phyloP scores from a whole-genome alignment of 2,888 invertebrate species.

The Nomada ruficornis region DNA sequence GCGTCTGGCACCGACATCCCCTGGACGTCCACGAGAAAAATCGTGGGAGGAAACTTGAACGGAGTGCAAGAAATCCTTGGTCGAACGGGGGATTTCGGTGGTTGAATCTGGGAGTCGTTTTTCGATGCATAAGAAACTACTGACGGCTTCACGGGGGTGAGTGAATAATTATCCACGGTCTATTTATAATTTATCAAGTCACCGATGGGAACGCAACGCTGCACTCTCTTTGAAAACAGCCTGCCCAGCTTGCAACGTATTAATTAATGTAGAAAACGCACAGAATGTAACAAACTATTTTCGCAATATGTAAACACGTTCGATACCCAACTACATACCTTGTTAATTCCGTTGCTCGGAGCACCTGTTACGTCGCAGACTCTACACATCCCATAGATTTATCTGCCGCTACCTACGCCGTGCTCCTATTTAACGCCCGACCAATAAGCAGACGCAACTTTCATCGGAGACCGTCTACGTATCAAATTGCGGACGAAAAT shows the following conservation, averaged over 20 bases:
- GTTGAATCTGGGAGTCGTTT: background rate
- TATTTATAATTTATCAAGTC: no score
- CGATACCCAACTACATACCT: slow-evolving; percentile 27
- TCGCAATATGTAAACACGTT: slow-evolving; percentile 17
- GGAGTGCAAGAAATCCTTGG: slow-evolving; percentile 1
- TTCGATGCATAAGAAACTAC: background rate
- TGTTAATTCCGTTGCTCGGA: slow-evolving; percentile 32
- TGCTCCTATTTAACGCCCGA: slow-evolving; percentile 25
- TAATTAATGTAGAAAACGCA: background rate
- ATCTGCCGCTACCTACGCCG: slow-evolving; percentile 6
- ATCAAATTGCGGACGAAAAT: slow-evolving; percentile 41
- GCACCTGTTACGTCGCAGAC: slow-evolving; percentile 23
- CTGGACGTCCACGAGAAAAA: slow-evolving; percentile 45
- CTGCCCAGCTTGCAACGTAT: background rate
- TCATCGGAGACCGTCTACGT: slow-evolving; percentile 27
- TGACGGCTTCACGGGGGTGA: background rate
- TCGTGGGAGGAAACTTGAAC: slow-evolving; percentile 11
- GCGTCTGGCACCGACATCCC: slow-evolving; percentile 33
- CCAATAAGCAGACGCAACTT: slow-evolving; percentile 37
- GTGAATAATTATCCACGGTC: no score
- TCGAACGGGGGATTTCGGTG: slow-evolving; percentile 9
- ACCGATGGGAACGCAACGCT: no score
- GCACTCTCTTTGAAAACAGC: no score
- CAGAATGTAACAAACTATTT: no score
- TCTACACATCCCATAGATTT: no score